Evolutionary conservation across 2,113 vertebrate genomes (phyloP), one percentile per base, ranked within the genome.

Genomic region (Corydoras sp.): DNA sequence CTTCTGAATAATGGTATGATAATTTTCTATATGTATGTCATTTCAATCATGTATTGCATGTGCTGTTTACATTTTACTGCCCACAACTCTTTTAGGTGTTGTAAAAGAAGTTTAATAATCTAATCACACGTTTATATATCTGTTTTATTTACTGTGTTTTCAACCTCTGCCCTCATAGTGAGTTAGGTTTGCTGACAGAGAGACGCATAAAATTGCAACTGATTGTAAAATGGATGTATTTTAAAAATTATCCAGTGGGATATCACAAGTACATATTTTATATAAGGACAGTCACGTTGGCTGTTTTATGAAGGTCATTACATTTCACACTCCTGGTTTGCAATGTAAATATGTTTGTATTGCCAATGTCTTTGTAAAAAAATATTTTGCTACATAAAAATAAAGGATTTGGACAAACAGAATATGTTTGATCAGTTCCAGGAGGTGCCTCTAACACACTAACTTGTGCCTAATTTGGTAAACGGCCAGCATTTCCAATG

Each of bases 231-330:
- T 50, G 12, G 7, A 18, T 10, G n/a, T 10, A 51, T 54, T 53
- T 49, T 18, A 30, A 24, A 49, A 62, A 32, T 72, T 51, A 9
- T 15, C 10, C 18, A 51, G 12, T 11, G 65, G 29, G 51, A 51
- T 29, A 32, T 67, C 54, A 55, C 9, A 30, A 30, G 30, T 31
- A 62, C 18, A 43, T 62, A 14, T 62, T 68, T 68, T 68, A 48
- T 68, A 67, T 30, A 55, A 10, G 2, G 43, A 32, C 51, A 53
- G 10, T 12, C 51, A 10, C 49, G 69, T 70, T 53, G 58, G 68
- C 62, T 68, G 56, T 35, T 68, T 50, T 48, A 71, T 64, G 11
- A 71, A 68, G 48, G 64, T 62, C 7, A 59, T 58, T 51, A 74
- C 68, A 67, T 77, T 70, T 50, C 50, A 68, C 62, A 48, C 18